These are phyloP conservation scores for Chrysopa pallens DNA, from an alignment of 1,140 invertebrate genomes.

Conservation along the genomic window DNA sequence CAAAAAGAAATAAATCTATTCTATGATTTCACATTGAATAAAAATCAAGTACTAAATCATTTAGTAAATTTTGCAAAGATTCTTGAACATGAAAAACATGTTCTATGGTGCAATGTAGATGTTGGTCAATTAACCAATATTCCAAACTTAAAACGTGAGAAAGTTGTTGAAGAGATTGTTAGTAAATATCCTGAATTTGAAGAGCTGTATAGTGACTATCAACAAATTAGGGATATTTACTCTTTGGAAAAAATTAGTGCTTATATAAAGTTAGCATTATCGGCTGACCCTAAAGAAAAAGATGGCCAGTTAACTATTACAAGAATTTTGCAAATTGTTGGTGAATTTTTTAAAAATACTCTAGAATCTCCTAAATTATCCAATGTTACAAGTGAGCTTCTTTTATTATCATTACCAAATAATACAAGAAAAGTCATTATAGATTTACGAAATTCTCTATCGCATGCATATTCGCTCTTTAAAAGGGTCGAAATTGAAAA, in stretches of 20 bases:
- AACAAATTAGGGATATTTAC: constrained; percentile 7
- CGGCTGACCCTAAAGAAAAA: no score
- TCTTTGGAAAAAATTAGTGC: constrained; percentile 2
- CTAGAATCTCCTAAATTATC: no score
- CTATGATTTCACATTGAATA: constrained; percentile 4
- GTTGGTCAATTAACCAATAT: background rate
- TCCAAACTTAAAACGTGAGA: constrained; percentile 1
- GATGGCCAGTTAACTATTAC: no score
- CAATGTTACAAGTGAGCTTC: no score
- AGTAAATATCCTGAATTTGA: constrained; percentile 6
- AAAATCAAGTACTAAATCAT: constrained; percentile 3
- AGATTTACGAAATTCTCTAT: no score
- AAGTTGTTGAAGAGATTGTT: constrained; percentile 6
- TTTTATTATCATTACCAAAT: no score
- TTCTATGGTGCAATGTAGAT: background rate
- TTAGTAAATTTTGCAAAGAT: constrained; percentile 4
- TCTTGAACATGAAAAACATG: background rate
- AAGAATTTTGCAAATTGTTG: no score
- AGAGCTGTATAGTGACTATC: constrained; percentile 7
- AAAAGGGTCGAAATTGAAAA: no score
- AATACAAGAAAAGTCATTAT: no score
- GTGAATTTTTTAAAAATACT: no score
- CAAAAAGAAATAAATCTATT: constrained; percentile 7
- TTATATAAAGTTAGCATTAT: no score
- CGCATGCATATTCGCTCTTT: no score